Evolutionary conservation across 2,113 vertebrate genomes (phyloP), one percentile per base, ranked within the genome.

Genomic region (Oxygymnocypris stewartii): DNA sequence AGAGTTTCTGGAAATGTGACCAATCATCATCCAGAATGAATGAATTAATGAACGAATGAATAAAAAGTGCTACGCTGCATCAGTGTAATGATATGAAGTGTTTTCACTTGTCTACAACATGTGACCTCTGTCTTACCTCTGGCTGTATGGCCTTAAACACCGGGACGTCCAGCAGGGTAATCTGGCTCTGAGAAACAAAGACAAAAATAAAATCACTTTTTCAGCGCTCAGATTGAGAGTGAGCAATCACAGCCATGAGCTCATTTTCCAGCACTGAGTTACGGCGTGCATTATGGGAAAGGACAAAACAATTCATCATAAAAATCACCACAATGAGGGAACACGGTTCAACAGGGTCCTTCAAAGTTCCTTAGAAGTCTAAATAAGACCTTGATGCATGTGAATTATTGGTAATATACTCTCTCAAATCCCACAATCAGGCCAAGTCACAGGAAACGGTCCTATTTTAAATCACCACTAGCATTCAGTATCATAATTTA

Each of bases 91-190:
- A 47, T 25, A 75, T 14, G 23, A 47, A 44, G 42, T n/a, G n/a
- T n/a, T n/a, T n/a, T n/a, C n/a, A n/a, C n/a, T n/a, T n/a, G n/a
- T 40, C 35, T 73, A 23, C 71, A 74, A 25, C 11, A 25, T 44
- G 20, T 25, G 73, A 76, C 73, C 73, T 76, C 13, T 12, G 37
- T 23, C 95, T 89, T 93, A 98, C 97, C 96, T 98, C 97, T 3
- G 97, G 97, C 84, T 98, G 96, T 91, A 98, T 98, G 83, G 96
- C 96, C 95, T 96, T 98, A 88, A 98, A 98, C 85, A 98, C 97
- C 6, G 97, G 97, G 16, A 95, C 93, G 82, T 98, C 97, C 96
- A 98, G 97, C 91, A 98, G n/a, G 0, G 97, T 98, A 91, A 98
- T 98, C 89, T 98, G 97, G 92, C 96, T 97, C 97, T 98, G 92